Evolutionary conservation across 2,797 vertebrate species (phyloP).

Genomic region (Arremon aurantiirostris): DNA sequence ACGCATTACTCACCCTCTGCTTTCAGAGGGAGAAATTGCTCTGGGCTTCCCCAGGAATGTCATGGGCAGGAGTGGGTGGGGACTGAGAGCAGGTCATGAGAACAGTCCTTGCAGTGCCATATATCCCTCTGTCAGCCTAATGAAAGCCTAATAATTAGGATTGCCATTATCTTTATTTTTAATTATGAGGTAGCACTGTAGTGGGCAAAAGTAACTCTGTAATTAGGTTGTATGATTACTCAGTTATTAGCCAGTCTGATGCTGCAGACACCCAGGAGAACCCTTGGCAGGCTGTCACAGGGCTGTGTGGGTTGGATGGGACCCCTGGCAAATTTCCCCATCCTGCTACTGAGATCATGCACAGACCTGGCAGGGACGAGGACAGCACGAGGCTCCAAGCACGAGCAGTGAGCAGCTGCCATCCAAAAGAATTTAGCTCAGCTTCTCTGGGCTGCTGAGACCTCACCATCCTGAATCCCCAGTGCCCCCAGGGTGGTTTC

Average conservation of each 20-base stretch:
- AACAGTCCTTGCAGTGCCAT: not conserved
- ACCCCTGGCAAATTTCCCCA: not conserved
- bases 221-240: not conserved
- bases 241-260: not conserved
- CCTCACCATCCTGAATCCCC: accelerated
- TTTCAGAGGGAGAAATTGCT: not conserved
- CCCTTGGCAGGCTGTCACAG: not conserved
- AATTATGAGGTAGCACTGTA: constrained; percentile 17
- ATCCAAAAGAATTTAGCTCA: not conserved
- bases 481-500: not conserved
- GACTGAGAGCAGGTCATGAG: not conserved
- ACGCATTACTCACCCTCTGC: not conserved
- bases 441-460: not conserved
- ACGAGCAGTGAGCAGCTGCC: accelerated
- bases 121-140: not conserved
- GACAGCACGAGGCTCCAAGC: not conserved
- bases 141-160: constrained; percentile 34
- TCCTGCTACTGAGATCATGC: not conserved
- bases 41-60: not conserved
- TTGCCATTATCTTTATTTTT: constrained; percentile 14
- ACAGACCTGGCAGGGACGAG: accelerated
- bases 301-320: accelerated
- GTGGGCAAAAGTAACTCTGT: constrained; percentile 13
- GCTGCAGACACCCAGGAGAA: not conserved
- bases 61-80: not conserved